Evolutionary conservation across 2,113 vertebrate species (phyloP), one percentile per base, ranked within the genome.

Genomic region (Phoxinus phoxinus): DNA sequence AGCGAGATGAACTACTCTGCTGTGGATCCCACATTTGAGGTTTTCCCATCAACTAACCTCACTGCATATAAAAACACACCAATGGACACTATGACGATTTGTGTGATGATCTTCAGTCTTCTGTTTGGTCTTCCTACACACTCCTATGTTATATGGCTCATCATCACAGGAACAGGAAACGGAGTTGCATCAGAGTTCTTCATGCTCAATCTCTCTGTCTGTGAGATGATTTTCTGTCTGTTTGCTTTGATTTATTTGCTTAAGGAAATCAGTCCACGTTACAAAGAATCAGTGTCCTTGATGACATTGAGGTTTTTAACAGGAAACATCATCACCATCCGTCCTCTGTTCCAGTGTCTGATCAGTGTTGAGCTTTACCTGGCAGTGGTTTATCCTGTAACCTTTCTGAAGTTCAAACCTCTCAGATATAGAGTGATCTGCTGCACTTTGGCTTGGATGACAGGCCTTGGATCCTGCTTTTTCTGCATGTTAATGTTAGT

Each of bases 351-450:
- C 4, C 30, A 69, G 30, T 35, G 65, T 69, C 65, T 69, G 65
- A 69, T 69, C 0, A 21, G 65, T 69, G 30, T 69, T 37, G 67
- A 71, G 67, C 3, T 32, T 71, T 71, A 71, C 67, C 67, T 71
- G 67, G 67, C 67, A 37, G 67, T 71, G 32, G 67, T 71, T 71
- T 19, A 71, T 71, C 67, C 67, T 71, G 67, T 71, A 23, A 71
- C 9, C 32, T 71, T 71, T 71, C 67, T 71, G 19, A 71, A 71
- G 32, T 71, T 0, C 32, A 71, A 71, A 71, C 32, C 67, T 71
- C 32, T 71, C 19, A 71, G 67, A 71, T 71, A 71, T 11, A 71
- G 19, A 71, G 19, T 71, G 19, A 71, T 71, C 19, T 71, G 32
- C 9, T 37, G 67, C 67, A 37, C 67, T 37, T 19, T 0, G 0